Percentiles rank a stretch among this genome's conserved stretches.
Conservation (phyloP, 64 coral and sea anemone species). For the Pocillopora verrucosa region DNA sequence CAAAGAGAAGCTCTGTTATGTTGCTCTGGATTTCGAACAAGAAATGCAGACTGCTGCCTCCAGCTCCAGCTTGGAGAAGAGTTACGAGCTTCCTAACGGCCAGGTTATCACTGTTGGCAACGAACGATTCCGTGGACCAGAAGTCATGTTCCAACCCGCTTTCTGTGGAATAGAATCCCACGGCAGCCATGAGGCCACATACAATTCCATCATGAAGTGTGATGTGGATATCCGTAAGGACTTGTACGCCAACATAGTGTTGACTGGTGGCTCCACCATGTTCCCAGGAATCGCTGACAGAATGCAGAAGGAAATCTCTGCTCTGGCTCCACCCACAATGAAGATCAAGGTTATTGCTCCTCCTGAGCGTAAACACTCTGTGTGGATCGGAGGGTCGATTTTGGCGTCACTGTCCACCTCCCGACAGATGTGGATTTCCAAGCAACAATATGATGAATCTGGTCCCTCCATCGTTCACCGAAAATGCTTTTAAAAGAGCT, state of each 20-base stretch:
- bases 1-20: too few species aligned
- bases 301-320: conserved; percentile 72
- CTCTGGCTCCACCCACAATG: conserved; percentile 60
- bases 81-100: background rate
- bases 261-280: conserved; percentile 77
- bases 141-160: conserved; percentile 57
- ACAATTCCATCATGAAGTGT: conserved; percentile 48
- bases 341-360: conserved; percentile 65
- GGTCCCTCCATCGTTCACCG: conserved; percentile 58
- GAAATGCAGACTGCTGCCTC: too few species aligned
- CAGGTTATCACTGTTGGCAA: background rate
- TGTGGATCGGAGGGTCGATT: conserved; percentile 65
- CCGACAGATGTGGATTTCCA: conserved; percentile 66
- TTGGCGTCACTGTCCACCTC: conserved; percentile 64
- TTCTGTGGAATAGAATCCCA: conserved; percentile 71
- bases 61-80: too few species aligned
- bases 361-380: conserved; percentile 66
- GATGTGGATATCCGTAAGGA: conserved; percentile 68
- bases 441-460: conserved; percentile 66
- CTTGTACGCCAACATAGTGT: conserved; percentile 68
- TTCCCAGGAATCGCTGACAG: conserved; percentile 67
- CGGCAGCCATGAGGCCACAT: conserved; percentile 47
- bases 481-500: conserved; percentile 44
- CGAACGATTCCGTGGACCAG: conserved; percentile 9
- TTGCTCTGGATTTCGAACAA: too few species aligned